Evolutionary conservation across 2,113 vertebrate genomes (phyloP), one percentile per base, ranked within the genome.

Genomic region (Brachypteracias leptosomus): DNA sequence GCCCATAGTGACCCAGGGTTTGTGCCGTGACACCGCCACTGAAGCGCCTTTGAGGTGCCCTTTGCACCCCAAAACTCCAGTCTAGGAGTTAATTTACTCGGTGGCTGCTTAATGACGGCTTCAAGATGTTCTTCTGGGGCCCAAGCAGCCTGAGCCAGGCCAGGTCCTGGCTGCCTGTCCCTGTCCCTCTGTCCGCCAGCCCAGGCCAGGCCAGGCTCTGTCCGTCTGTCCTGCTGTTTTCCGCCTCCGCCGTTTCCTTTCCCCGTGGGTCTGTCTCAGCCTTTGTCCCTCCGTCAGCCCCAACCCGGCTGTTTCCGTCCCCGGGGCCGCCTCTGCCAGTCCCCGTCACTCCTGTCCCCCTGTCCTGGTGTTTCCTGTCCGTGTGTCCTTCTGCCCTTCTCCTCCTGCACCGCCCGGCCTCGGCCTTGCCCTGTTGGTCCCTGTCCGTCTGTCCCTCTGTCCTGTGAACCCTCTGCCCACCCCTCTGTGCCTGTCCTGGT

Each of bases 161-260:
- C 63, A 11, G 20, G 57, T n/a, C n/a, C 28, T 33, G 62, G 54
- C 46, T 2, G 2, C 14, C 63, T 85, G 76, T 67, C 74, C 74
- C 59, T 2, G 6, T 73, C 73, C 68, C 42, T 85, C 70, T 7
- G 13, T 76, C 63, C n/a, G n/a, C n/a, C 11, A 9, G 73, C 81
- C n/a, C n/a, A n/a, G n/a, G n/a, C n/a, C n/a, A 38, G 67, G 76
- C 68, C 51, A 9, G 73, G 49, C 76, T 62, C 55, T 0, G 7
- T 93, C 85, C 4, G 22, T 66, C 61, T 49, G 26, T 95, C 71
- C 85, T 10, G 79, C 77, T 71, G 77, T 77, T 94, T 92, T 85
- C 93, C 33, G 68, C 70, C 93, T 68, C 85, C 1, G 8, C 85
- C 1, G 6, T 78, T 96, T 95, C 93, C 93, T 93, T 77, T 93